Evolutionary conservation across 2,797 vertebrate genomes (phyloP).

Genomic region (Poecile montanus): DNA sequence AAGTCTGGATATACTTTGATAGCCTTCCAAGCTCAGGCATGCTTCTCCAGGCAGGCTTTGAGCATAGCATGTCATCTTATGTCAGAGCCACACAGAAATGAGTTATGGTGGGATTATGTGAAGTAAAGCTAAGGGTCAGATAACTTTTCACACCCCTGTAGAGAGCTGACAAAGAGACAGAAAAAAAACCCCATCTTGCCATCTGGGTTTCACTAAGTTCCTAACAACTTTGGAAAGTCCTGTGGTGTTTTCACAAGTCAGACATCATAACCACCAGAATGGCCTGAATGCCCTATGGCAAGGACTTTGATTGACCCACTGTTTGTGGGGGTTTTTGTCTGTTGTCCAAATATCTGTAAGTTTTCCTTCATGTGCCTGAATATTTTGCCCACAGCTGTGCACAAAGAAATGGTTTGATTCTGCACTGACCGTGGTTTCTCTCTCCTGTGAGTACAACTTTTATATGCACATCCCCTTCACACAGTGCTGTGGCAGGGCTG

Average conservation of each 20-base stretch:
- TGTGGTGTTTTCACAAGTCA: neutral
- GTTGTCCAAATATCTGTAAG: neutral
- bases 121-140: neutral
- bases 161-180: neutral
- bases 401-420: neutral
- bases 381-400: neutral
- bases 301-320: neutral
- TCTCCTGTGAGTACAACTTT: neutral
- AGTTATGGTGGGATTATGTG: neutral
- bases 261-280: neutral
- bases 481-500: accelerated
- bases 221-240: neutral
- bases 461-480: neutral
- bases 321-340: neutral
- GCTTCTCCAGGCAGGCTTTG: neutral
- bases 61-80: neutral
- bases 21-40: neutral
- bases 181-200: neutral
- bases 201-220: neutral
- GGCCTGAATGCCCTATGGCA: neutral
- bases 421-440: accelerated
- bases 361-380: neutral
- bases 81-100: neutral
- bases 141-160: neutral
- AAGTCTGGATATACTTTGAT: neutral